phyloP scores from a whole-genome alignment of 2,888 invertebrate species.

The Falcaria lacertinaria region DNA sequence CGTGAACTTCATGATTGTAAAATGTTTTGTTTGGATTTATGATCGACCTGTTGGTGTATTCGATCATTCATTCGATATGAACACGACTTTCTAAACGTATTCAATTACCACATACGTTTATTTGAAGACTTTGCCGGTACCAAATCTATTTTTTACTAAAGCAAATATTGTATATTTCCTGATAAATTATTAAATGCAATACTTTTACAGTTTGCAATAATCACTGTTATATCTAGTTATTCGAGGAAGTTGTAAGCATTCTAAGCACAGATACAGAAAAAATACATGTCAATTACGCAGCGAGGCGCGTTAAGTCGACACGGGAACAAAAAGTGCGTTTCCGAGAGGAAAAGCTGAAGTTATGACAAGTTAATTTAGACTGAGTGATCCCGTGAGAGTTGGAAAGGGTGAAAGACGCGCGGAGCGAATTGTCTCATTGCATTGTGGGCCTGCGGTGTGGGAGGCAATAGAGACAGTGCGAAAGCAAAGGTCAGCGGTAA shows the following conservation, averaged over 20 bases:
- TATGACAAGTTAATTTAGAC: conserved; percentile 71
- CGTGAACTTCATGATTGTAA: conserved; percentile 48
- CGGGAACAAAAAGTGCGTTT: conserved; percentile 39
- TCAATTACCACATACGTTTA: conserved; percentile 20
- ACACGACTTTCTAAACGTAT: conserved; percentile 13
- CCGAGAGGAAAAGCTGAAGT: conserved; percentile 54
- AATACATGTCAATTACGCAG: conserved; percentile 49
- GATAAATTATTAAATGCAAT: too few relatives aligned
- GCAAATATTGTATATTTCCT: too few relatives aligned
- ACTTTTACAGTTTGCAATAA: too few relatives aligned
- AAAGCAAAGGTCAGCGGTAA: conserved; percentile 44
- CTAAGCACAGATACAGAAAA: conserved; percentile 34
- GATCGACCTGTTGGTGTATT: conserved; percentile 24
- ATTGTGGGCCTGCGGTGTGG: conserved; percentile 43
- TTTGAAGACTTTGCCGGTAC: too few relatives aligned
- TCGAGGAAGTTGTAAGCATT: too few relatives aligned
- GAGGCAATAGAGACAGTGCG: conserved; percentile 31
- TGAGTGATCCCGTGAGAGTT: conserved; percentile 54
- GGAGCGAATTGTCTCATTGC: conserved; percentile 55
- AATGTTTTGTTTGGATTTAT: conserved; percentile 32
- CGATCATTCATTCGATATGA: conserved; percentile 15
- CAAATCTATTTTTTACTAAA: too few relatives aligned
- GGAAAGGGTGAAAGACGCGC: conserved; percentile 58
- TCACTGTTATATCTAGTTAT: too few relatives aligned
- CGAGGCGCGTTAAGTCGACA: conserved; percentile 21